Percentiles rank a stretch among this genome's conserved stretches.
Conservation (phyloP, 2,797 vertebrate genomes). For the Thamnophis elegans region DNA sequence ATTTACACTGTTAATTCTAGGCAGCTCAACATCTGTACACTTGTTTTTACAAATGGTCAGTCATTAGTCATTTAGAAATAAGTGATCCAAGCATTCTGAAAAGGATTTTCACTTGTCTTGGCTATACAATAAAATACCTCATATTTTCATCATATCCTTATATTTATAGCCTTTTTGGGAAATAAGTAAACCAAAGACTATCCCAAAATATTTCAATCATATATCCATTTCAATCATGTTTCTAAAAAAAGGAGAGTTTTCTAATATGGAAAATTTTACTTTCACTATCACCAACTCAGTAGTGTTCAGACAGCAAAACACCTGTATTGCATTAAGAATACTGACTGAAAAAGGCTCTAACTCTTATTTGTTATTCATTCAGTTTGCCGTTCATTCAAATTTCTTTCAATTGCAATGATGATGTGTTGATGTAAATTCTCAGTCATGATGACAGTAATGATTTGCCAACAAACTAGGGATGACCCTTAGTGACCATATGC, state of each 20-base stretch:
- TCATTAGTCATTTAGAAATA: background rate
- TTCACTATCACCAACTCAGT: background rate
- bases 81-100: background rate
- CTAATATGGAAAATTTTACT: background rate
- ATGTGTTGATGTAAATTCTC: background rate
- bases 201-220: background rate
- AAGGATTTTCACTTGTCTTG: background rate
- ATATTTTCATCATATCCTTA: background rate
- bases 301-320: background rate
- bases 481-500: background rate
- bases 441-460: background rate
- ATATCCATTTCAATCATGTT: background rate
- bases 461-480: background rate
- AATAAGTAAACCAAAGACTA: background rate
- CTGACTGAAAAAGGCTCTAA: background rate
- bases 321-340: background rate
- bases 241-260: background rate
- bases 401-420: background rate
- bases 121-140: background rate
- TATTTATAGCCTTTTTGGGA: background rate
- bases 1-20: background rate
- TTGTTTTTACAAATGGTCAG: background rate
- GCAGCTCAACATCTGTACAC: background rate
- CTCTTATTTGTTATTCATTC: background rate
- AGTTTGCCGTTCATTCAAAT: background rate